Conservation (phyloP, 1,140 invertebrate species). For the Drosophila truncata region DNA sequence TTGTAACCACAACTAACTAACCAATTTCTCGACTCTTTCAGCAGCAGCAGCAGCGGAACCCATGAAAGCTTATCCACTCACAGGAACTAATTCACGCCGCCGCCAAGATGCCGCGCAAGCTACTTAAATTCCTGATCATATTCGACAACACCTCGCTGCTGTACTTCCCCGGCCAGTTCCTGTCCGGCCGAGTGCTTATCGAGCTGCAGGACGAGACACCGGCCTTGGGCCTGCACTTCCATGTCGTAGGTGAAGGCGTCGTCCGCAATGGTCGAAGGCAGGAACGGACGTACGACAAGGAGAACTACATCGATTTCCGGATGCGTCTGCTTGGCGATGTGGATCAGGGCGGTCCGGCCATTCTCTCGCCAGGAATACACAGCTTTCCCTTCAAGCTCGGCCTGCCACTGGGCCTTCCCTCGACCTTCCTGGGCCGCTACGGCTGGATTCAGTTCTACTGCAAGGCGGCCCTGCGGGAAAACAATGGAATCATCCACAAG, state of each 20-base stretch:
- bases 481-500: slow-evolving; percentile 96
- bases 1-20: not conserved
- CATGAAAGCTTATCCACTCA: slow-evolving; percentile 17
- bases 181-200: slow-evolving; percentile 95
- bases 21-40: slow-evolving; percentile 11
- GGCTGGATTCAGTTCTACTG: slow-evolving; percentile 98
- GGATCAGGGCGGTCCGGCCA: slow-evolving; percentile 91
- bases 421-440: slow-evolving; percentile 96
- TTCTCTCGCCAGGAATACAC: slow-evolving; percentile 97
- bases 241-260: slow-evolving; percentile 97
- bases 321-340: slow-evolving; percentile 95
- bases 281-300: slow-evolving; percentile 94
- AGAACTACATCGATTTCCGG: slow-evolving; percentile 98
- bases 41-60: not conserved
- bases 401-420: slow-evolving; percentile 94
- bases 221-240: slow-evolving; percentile 95
- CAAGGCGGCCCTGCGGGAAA: slow-evolving; percentile 95
- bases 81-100: not conserved
- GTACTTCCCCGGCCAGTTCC: slow-evolving; percentile 96
- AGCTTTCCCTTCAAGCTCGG: slow-evolving; percentile 98
- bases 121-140: slow-evolving; percentile 96
- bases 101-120: slow-evolving; percentile 91
- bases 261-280: slow-evolving; percentile 91
- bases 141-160: slow-evolving; percentile 97
- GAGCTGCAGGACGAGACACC: slow-evolving; percentile 97